A percentile compares a stretch with the other conserved stretches of the same genome.
Conservation (phyloP, 1,140 invertebrate species). For the Lasioglossum albipes region DNA sequence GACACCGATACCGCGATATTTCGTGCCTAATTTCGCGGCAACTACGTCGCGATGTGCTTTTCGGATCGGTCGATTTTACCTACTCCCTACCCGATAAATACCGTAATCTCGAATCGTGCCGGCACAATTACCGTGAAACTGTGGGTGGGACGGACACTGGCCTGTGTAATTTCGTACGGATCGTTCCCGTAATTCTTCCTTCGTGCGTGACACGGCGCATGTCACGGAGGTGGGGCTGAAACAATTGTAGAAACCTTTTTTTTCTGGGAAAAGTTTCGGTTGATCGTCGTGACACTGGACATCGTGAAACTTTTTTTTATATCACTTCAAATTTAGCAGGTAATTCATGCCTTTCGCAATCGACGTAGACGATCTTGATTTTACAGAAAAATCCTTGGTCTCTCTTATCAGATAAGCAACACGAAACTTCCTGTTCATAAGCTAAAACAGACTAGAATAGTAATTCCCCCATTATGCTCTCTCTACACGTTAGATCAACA, state of each 20-base stretch:
- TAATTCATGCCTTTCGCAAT: too few relatives aligned
- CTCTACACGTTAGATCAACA: too few relatives aligned
- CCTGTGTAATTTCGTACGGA: conserved; percentile 22
- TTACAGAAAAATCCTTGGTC: too few relatives aligned
- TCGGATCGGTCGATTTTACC: not conserved
- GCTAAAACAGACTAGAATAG: too few relatives aligned
- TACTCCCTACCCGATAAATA: conserved; percentile 12
- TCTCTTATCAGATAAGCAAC: too few relatives aligned
- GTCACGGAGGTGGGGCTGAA: not conserved
- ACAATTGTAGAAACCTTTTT: not conserved
- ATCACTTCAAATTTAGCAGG: too few relatives aligned
- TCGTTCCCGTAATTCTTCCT: not conserved
- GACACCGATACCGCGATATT: not conserved
- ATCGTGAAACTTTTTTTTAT: not conserved
- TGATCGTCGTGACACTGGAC: too few relatives aligned
- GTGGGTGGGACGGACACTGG: not conserved
- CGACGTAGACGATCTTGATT: too few relatives aligned
- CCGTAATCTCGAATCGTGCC: conserved; percentile 8
- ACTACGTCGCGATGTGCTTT: conserved; percentile 2
- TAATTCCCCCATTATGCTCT: too few relatives aligned
- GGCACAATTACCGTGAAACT: conserved; percentile 11
- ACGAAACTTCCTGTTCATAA: too few relatives aligned
- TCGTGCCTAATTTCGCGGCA: not conserved
- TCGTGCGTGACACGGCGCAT: conserved; percentile 16
- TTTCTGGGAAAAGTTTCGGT: not conserved